Conservation (phyloP, 1,140 invertebrate species). For the Procambarus clarkii region DNA sequence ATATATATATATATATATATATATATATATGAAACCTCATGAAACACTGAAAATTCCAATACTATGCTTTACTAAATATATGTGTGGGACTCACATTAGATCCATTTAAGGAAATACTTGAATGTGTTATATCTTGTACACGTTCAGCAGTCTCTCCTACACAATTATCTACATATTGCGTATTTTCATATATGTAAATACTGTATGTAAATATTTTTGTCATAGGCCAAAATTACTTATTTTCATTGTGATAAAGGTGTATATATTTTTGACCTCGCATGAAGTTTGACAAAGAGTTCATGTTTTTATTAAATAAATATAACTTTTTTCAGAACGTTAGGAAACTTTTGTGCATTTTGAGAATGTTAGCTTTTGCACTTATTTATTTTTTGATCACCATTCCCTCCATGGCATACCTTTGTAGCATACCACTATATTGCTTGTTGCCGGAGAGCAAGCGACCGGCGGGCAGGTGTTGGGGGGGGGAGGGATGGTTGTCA, state of each 20-base stretch:
- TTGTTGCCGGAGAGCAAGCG: too few relatives aligned
- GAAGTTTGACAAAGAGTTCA: background rate
- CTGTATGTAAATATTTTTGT: background rate
- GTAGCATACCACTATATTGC: background rate
- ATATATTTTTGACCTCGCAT: background rate
- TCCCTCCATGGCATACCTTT: background rate
- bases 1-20: too few relatives aligned
- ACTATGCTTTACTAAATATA: background rate
- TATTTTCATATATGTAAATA: constrained; percentile 13
- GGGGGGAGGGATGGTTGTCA: too few relatives aligned
- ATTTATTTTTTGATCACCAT: background rate
- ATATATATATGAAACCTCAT: background rate
- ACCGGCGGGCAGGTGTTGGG: too few relatives aligned
- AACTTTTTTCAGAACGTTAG: background rate
- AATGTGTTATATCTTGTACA: background rate
- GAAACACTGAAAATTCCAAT: background rate
- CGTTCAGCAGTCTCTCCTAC: background rate
- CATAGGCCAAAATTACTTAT: constrained; percentile 16
- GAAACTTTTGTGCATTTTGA: too few relatives aligned
- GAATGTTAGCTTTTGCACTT: background rate
- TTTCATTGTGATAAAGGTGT: constrained; percentile 5
- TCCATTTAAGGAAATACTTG: background rate
- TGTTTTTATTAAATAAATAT: background rate
- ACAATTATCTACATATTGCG: background rate
- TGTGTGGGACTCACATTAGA: background rate